Conservation (phyloP, 2,113 vertebrate genomes). For the Pica pica region DNA sequence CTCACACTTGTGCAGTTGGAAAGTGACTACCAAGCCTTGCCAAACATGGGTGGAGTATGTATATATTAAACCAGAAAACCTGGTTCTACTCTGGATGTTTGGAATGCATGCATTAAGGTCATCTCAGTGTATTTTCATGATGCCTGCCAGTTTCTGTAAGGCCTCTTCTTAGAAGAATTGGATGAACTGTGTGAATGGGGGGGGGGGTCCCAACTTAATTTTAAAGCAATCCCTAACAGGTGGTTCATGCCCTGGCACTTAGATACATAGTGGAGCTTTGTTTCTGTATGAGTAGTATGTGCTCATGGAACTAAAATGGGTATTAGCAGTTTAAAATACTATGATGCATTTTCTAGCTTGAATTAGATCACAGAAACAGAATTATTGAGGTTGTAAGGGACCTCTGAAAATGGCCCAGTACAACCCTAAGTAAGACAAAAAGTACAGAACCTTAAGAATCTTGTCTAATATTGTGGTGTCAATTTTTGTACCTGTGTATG, state of each 20-base stretch:
- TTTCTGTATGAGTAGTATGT: not conserved
- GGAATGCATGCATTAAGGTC: not conserved
- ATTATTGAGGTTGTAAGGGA: not conserved
- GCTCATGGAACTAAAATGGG: not conserved
- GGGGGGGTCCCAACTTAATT: not conserved
- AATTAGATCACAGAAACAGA: not conserved
- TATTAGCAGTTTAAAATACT: not conserved
- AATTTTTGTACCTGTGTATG: not conserved
- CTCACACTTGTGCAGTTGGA: constrained; percentile 77
- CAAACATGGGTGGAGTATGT: constrained; percentile 79
- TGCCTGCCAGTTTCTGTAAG: not conserved
- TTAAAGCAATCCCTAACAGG: not conserved
- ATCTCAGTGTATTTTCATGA: not conserved
- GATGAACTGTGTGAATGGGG: not conserved
- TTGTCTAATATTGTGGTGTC: not conserved
- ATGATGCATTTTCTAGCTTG: not conserved
- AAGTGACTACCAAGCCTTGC: constrained; percentile 52
- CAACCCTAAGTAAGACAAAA: not conserved
- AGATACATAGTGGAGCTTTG: not conserved
- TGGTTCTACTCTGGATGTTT: not conserved
- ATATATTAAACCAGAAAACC: not conserved
- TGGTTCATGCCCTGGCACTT: not conserved
- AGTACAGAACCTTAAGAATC: not conserved
- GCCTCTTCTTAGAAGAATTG: not conserved
- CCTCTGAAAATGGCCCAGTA: not conserved